These are phyloP conservation scores for Lepidostoma basale DNA, from an alignment of 1,140 invertebrate species.

Conservation along the genomic window DNA sequence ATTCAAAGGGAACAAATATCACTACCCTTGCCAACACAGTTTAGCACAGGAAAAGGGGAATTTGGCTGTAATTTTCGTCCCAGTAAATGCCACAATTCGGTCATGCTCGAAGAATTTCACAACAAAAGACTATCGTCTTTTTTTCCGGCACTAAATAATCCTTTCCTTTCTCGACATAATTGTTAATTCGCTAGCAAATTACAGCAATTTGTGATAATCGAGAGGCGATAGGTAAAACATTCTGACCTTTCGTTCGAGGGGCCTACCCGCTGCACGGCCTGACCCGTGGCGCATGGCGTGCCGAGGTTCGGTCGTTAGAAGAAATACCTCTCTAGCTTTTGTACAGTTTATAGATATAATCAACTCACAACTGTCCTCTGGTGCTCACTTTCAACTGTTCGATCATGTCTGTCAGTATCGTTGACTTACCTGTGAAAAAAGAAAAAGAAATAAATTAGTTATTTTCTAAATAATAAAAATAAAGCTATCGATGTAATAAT, in stretches of 20 bases:
- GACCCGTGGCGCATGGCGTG: not conserved
- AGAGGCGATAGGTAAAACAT: constrained; percentile 28
- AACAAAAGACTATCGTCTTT: constrained; percentile 31
- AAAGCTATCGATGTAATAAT: too few relatives aligned
- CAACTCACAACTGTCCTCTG: too few relatives aligned
- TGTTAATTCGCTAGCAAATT: constrained; percentile 34
- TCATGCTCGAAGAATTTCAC: constrained; percentile 23
- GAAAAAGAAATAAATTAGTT: not conserved
- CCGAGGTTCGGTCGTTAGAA: too few relatives aligned
- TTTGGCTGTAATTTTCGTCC: constrained; percentile 32
- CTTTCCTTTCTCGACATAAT: constrained; percentile 30
- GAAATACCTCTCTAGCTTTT: too few relatives aligned
- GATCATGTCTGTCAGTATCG: not conserved
- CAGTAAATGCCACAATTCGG: constrained; percentile 11
- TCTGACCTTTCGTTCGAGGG: constrained; percentile 13
- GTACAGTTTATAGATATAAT: too few relatives aligned
- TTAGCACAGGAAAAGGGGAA: constrained; percentile 32
- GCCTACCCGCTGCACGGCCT: constrained; percentile 12
- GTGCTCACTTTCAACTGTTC: too few relatives aligned
- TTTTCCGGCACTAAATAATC: constrained; percentile 19
- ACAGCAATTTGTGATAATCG: constrained; percentile 25
- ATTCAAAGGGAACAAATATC: constrained; percentile 12
- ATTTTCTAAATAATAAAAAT: too few relatives aligned
- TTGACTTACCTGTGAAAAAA: constrained; percentile 6
- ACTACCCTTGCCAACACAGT: constrained; percentile 27